Evolutionary conservation across 2,113 vertebrate species (phyloP), one percentile per base, ranked within the genome.

Genomic region (Urocolius indicus): DNA sequence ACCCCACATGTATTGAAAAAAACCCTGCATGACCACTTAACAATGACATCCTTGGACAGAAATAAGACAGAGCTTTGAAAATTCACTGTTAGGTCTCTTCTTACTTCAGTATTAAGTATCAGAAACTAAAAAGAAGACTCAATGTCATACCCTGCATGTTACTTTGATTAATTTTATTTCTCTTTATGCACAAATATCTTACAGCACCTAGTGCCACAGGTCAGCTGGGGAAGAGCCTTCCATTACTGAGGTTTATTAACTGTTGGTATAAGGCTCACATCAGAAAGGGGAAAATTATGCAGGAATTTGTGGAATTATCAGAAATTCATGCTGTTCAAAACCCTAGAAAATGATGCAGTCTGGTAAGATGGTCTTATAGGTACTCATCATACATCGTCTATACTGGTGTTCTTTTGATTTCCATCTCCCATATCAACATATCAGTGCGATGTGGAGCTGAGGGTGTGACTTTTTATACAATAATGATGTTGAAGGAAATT

Each of bases 401-500:
- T 20, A 9, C 29, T 52, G n/a, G 1, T 36, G 22, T 20, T 84
- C 14, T 87, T 59, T 27, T 6, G 30, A 36, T 87, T 92, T 92
- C 63, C 18, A 26, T 38, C 74, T 91, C 54, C 30, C 19, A 13
- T 54, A 85, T 24, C 79, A 51, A 32, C 10, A 32, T 9, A 30
- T 19, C 6, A 79, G 49, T 76, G 45, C 49, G 58, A 69, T 1
- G 6, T 29, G 41, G 62, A 62, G 41, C 27, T 62, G 62, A 72
- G 84, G 84, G 54, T 3, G 16, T 87, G 84, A 36, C 22, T 83
- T 91, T 85, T 84, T 62, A 62, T 43, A 36, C 62, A 84, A 58
- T 69, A 97, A 86, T 72, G 82, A 66, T 80, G 54, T 86, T 88
- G 71, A 88, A 93, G 54, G 81, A 91, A 94, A 95, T 91, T 87